Base-by-base conservation (phyloP, 2,113 vertebrate genomes). In the Smithornis capensis region DNA sequence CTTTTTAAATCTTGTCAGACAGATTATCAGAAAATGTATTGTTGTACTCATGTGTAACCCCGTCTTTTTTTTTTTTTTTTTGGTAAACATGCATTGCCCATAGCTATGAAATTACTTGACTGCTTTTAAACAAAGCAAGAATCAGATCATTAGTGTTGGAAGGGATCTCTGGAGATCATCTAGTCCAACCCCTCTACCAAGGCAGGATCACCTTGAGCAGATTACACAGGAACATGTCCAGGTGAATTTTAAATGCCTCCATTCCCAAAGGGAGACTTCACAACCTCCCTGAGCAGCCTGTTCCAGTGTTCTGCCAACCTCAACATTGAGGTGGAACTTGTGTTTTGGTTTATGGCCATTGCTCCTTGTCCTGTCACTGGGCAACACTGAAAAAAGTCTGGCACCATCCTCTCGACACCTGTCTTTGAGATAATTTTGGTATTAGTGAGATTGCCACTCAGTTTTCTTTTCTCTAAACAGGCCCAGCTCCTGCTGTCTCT, bases 311-410 rank as follows among this genome's bases (percentile, higher is more conserved):
- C 35, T 35, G 47, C 8, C 17, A 49, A 19, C 24, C 29, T 40
- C 55, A 55, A 5, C 4, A 14, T 11, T 56, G 25, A 62, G 9
- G 25, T 31, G 35, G 29, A 83, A 76, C 6, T 62, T 49, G 9
- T 55, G 38, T 40, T 81, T 52, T 16, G 55, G 6, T 3, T 49
- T 27, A 49, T 16, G 25, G 21, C 21, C 7, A 6, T 47, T 25
- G 14, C 12, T 62, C 7, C 25, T 55, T 1, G 0, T 62, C 14
- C 25, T 37, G 6, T 40, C 3, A 3, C n/a, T 33, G 14, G 22
- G 49, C 55, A 49, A 12, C 31, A 31, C 18, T 4, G 10, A 29
- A 63, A 12, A 64, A 35, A 33, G 31, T 79, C 42, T 57, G 59
- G 14, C 18, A 44, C 15, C 44, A 37, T 28, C 13, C 33, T 24